Base-by-base conservation (phyloP, 2,888 invertebrate species). In the Cerceris ruficornis region DNA sequence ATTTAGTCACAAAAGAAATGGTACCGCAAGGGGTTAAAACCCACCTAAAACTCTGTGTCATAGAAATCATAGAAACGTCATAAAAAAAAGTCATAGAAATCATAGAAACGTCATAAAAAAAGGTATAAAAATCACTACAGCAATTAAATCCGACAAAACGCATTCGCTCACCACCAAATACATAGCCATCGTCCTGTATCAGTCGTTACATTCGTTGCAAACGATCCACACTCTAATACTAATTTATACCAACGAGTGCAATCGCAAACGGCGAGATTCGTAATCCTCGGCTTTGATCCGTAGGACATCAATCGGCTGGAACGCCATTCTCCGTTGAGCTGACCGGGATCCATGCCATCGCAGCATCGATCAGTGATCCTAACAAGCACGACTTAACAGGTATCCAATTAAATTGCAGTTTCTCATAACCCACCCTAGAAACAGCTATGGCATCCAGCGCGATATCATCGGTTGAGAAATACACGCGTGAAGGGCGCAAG, bases 261-360 rank as follows among this genome's bases (percentile, higher is more conserved):
- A 77, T 76, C 69, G 77, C 68, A 76, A 77, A 65, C 68, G 65
- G 69, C 57, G 65, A 69, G 65, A 77, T 69, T 76, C 77, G 77
- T 55, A 76, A 65, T 50, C 77, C 66, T 49, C 77, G 77, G 65
- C 77, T 77, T 52, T 77, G 76, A 77, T 58, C 77, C 66, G 57
- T 39, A 58, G 69, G 70, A 66, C 77, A 77, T 77, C 70, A 50
- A 77, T 77, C 77, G 69, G 59, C 15, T 52, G 52, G 46, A 67
- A 70, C 70, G 62, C 55, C 61, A 39, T 17, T 28, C 58, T 15
- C 9, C 46, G 65, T 61, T 62, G 76, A 77, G 50, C n/a, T 60
- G 54, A 60, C 70, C 62, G 17, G 54, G 67, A 72, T 65, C 72
- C 58, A 61, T 17, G 52, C 13, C 7, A 14, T 49, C 52, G 42